Percentiles rank a stretch among this genome's conserved stretches.
phyloP scores from a whole-genome alignment of 2,797 vertebrate species.

The Clarias platycephalus region DNA sequence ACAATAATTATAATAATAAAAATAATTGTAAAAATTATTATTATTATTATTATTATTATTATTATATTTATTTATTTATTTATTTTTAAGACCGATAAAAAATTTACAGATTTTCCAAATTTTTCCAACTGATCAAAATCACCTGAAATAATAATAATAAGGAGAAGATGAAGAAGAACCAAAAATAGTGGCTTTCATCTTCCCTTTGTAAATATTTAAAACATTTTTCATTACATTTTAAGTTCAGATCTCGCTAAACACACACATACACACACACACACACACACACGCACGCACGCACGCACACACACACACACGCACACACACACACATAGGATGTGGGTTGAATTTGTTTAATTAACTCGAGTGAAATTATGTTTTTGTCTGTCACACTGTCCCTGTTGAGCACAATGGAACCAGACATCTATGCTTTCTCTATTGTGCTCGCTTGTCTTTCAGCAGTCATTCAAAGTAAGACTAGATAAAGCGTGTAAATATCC shows the following conservation, averaged over 20 bases:
- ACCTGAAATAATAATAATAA: neutral
- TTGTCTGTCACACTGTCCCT: neutral
- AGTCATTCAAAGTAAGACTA: conserved; percentile 9
- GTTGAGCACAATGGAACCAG: conserved; percentile 17
- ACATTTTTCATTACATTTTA: neutral
- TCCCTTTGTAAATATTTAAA: neutral
- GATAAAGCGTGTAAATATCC: conserved; percentile 6
- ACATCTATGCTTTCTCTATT: conserved; percentile 9
- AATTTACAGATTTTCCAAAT: neutral
- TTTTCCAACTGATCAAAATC: neutral
- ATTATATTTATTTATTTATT: neutral
- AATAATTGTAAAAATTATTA: too few species aligned
- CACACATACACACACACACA: neutral
- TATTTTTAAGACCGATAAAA: neutral
- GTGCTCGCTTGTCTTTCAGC: conserved; percentile 9
- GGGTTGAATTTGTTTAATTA: conserved; percentile 14
- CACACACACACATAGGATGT: neutral
- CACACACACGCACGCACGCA: neutral
- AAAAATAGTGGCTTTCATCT: neutral
- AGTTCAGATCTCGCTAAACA: neutral
- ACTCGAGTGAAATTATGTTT: neutral
- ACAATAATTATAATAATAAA: too few species aligned
- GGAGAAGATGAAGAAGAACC: neutral
- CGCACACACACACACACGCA: neutral
- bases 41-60: too few species aligned